Conservation (phyloP, 2,888 invertebrate genomes). For the Melinaea menophilus region DNA sequence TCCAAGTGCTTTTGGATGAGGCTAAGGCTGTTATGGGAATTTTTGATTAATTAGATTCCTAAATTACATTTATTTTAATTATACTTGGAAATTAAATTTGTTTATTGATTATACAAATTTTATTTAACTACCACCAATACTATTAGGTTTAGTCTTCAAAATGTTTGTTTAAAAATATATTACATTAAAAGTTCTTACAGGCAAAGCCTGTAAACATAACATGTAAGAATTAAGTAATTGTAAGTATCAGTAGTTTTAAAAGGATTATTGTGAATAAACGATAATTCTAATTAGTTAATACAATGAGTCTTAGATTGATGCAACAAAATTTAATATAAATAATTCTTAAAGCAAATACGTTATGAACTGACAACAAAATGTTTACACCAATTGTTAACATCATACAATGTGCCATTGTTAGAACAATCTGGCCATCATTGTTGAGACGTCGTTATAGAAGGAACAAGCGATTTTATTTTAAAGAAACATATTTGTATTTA, state of each 20-base stretch:
- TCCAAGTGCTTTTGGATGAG: conserved; percentile 28
- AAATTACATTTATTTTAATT: background rate
- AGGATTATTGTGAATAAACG: too few relatives aligned
- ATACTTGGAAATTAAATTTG: background rate
- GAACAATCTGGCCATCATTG: conserved; percentile 15
- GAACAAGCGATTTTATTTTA: conserved; percentile 22
- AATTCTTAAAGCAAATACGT: background rate
- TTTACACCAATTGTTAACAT: conserved; percentile 5
- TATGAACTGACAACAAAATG: conserved; percentile 2
- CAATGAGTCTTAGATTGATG: too few relatives aligned
- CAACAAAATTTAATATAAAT: background rate
- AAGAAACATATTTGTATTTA: conserved; percentile 24
- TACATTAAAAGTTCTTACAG: too few relatives aligned
- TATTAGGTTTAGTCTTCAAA: too few relatives aligned
- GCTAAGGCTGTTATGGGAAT: conserved; percentile 29
- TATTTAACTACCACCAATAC: background rate
- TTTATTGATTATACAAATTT: background rate
- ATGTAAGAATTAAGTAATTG: too few relatives aligned
- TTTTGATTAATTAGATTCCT: conserved; percentile 13
- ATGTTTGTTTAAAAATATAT: too few relatives aligned
- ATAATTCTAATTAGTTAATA: too few relatives aligned
- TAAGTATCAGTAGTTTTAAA: too few relatives aligned
- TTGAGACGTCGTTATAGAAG: conserved; percentile 13
- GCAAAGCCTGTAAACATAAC: too few relatives aligned
- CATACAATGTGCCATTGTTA: conserved; percentile 9